These are phyloP conservation scores for Cydia strobilella DNA, from an alignment of 1,140 invertebrate species.

Conservation along the genomic window DNA sequence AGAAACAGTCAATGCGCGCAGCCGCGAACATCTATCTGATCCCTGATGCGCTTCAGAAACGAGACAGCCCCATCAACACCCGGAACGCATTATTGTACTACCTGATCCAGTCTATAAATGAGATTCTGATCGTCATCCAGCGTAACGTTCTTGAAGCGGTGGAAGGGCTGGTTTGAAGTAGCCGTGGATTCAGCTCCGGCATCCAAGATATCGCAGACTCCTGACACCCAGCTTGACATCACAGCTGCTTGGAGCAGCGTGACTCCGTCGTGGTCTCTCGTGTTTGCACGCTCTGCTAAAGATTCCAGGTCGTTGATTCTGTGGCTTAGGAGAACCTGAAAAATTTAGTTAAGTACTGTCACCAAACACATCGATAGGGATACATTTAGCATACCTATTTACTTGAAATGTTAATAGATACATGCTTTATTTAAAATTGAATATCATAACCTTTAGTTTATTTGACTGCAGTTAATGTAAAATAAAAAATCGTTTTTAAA, in stretches of 20 bases:
- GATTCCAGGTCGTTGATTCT: conserved; percentile 14
- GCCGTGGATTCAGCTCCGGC: conserved; percentile 82
- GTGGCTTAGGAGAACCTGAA: conserved; percentile 43
- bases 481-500: too few relatives aligned
- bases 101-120: neutral
- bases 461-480: too few relatives aligned
- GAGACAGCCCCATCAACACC: too few relatives aligned
- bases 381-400: too few relatives aligned
- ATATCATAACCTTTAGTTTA: too few relatives aligned
- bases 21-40: too few relatives aligned
- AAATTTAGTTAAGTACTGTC: neutral
- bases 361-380: too few relatives aligned
- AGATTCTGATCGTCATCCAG: conserved; percentile 5
- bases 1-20: too few relatives aligned
- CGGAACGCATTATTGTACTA: too few relatives aligned
- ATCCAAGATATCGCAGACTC: conserved; percentile 82
- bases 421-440: too few relatives aligned
- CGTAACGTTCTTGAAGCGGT: conserved; percentile 11
- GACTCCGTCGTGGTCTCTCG: conserved; percentile 42
- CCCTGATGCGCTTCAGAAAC: too few relatives aligned
- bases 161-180: neutral
- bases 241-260: conserved; percentile 55
- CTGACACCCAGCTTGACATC: conserved; percentile 53
- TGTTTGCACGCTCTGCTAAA: conserved; percentile 39
- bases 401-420: too few relatives aligned